Evolutionary conservation across 2,797 vertebrate species (phyloP).

Genomic region (Megaceryle alcyon): DNA sequence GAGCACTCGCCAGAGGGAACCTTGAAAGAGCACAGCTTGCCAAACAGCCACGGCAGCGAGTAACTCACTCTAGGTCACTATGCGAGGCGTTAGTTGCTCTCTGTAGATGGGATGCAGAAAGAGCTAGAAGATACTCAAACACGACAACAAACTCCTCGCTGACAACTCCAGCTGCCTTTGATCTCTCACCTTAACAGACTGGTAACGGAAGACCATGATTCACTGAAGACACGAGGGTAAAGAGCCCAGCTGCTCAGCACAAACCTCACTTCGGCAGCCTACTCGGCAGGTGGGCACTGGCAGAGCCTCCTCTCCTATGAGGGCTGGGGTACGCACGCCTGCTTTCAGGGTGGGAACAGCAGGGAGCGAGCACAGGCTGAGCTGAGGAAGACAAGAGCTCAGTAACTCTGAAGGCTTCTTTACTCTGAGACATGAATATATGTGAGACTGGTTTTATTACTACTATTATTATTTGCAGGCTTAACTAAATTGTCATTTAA

Average conservation of each 20-base stretch:
- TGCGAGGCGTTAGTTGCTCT: not conserved
- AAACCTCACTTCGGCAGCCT: not conserved
- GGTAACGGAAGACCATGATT: fast-evolving
- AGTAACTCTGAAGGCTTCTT: not conserved
- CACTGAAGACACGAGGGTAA: not conserved
- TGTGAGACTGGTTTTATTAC: conserved; percentile 47
- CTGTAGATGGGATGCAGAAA: not conserved
- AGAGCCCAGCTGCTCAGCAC: not conserved
- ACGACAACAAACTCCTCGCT: not conserved
- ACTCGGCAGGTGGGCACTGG: not conserved
- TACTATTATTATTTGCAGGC: conserved; percentile 63
- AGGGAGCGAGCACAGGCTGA: not conserved
- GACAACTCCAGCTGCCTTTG: not conserved
- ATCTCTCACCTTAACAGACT: not conserved
- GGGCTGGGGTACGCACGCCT: not conserved
- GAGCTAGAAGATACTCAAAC: not conserved
- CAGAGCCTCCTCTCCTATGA: fast-evolving
- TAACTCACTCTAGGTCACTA: not conserved
- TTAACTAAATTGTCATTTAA: conserved; percentile 70
- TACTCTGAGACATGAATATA: not conserved
- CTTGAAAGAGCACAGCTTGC: too few species aligned
- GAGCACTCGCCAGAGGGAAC: not conserved
- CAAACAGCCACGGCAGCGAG: fast-evolving
- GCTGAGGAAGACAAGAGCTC: not conserved
- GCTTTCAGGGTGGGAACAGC: not conserved